Conservation (phyloP, 2,113 vertebrate species). For the Brachyistius frenatus region DNA sequence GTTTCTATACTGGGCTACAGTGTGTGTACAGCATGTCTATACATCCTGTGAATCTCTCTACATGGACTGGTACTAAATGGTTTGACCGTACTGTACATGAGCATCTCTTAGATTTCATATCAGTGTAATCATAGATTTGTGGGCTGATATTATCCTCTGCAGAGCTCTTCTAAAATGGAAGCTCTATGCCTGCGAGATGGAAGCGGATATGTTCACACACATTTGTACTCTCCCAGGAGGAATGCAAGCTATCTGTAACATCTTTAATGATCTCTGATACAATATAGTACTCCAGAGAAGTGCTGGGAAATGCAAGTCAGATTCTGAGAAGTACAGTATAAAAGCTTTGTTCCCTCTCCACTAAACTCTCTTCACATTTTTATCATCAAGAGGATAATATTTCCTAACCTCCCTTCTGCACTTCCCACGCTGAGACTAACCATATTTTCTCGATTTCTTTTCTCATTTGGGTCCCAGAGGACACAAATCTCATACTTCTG, state of each 20-base stretch:
- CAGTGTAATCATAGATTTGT: constrained; percentile 29
- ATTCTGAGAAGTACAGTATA: constrained; percentile 19
- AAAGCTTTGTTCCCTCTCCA: constrained; percentile 2
- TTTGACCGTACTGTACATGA: not conserved
- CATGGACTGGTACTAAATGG: constrained; percentile 7
- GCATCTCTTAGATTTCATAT: constrained; percentile 47
- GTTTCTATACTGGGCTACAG: not conserved
- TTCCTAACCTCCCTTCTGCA: constrained; percentile 6
- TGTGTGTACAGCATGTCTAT: not conserved
- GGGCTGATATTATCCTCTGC: constrained; percentile 11
- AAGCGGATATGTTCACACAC: not conserved
- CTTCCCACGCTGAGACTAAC: not conserved
- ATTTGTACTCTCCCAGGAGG: constrained; percentile 23
- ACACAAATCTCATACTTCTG: constrained; percentile 15
- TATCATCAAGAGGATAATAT: constrained; percentile 29
- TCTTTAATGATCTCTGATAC: constrained; percentile 27
- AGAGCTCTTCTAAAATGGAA: constrained; percentile 19
- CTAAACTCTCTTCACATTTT: constrained; percentile 7
- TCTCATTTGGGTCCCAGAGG: constrained; percentile 19
- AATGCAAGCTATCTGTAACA: constrained; percentile 27
- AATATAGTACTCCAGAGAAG: constrained; percentile 23
- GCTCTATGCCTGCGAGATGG: not conserved
- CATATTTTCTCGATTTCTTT: constrained; percentile 24
- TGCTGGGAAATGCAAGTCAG: constrained; percentile 23
- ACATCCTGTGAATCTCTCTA: not conserved